phyloP scores from a whole-genome alignment of 2,888 invertebrate genomes.

The Orchestes rusci region DNA sequence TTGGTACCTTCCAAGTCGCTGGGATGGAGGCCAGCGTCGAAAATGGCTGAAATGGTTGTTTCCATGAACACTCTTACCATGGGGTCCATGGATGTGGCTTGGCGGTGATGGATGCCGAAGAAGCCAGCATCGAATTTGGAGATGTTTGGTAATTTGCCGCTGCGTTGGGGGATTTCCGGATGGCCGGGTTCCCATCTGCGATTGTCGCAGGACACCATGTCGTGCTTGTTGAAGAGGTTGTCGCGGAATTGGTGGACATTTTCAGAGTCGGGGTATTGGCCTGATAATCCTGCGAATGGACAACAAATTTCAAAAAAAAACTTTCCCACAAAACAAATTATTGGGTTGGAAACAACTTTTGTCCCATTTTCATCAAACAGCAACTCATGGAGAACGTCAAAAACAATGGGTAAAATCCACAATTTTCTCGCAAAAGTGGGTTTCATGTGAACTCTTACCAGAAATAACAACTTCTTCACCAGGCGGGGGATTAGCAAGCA shows the following conservation, averaged over 20 bases:
- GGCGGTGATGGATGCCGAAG: conserved; percentile 47
- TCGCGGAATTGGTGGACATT: conserved; percentile 63
- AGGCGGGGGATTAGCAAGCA: conserved; percentile 50
- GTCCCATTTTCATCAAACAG: neutral
- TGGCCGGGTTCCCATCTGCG: conserved; percentile 68
- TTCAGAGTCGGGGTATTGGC: conserved; percentile 71
- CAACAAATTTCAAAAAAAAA: no score
- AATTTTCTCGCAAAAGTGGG: no score
- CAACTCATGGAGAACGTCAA: no score
- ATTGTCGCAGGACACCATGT: conserved; percentile 72
- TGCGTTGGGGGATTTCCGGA: conserved; percentile 52
- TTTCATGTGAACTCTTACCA: no score
- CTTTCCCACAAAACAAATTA: neutral
- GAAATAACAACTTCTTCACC: conserved; percentile 61
- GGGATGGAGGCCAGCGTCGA: conserved; percentile 62
- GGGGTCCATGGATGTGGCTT: conserved; percentile 52
- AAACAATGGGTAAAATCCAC: no score
- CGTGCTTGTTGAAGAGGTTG: conserved; percentile 68
- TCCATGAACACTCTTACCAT: conserved; percentile 53
- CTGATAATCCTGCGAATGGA: conserved; percentile 48
- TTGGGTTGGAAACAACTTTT: neutral
- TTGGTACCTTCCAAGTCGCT: conserved; percentile 60
- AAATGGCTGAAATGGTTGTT: conserved; percentile 51
- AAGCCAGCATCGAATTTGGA: conserved; percentile 51
- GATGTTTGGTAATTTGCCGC: conserved; percentile 57